phyloP scores from a whole-genome alignment of 1,140 invertebrate genomes.

The Drosophila albomicans region DNA sequence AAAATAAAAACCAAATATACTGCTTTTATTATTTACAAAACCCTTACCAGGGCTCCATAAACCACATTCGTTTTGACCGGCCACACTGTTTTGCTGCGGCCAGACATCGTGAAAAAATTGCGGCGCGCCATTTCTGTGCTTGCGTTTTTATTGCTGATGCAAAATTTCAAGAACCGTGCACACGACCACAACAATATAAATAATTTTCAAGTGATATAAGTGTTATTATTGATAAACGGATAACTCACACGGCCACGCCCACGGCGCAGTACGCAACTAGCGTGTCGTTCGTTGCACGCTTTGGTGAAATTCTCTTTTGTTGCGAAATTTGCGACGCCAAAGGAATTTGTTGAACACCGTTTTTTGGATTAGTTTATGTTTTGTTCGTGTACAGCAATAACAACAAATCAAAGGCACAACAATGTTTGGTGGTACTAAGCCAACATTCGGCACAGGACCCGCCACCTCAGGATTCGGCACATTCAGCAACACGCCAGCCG shows the following conservation, averaged over 20 bases:
- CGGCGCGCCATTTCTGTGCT: slow-evolving; percentile 49
- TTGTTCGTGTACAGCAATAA: slow-evolving; percentile 12
- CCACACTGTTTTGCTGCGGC: slow-evolving; percentile 22
- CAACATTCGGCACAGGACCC: slow-evolving; percentile 75
- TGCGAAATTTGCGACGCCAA: slow-evolving; percentile 14
- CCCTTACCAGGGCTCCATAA: slow-evolving; percentile 15
- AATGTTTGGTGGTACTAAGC: slow-evolving; percentile 84
- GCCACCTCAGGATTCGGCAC: slow-evolving; percentile 69
- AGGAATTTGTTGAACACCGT: slow-evolving; percentile 2
- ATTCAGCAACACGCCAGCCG: slow-evolving; percentile 65
- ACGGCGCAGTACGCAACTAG: neutral
- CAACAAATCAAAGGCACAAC: slow-evolving; percentile 20
- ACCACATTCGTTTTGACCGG: slow-evolving; percentile 1
- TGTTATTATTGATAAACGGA: slow-evolving; percentile 14
- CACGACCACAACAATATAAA: neutral
- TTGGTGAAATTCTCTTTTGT: slow-evolving; percentile 38
- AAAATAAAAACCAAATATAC: neutral
- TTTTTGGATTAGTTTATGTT: slow-evolving; percentile 25
- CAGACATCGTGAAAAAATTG: slow-evolving; percentile 45
- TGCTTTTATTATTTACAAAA: neutral
- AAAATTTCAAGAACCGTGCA: neutral
- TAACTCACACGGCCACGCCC: neutral
- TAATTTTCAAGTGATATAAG: slow-evolving; percentile 10
- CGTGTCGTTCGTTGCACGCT: slow-evolving; percentile 7
- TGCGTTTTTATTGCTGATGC: slow-evolving; percentile 19